Evolutionary conservation across 2,797 vertebrate genomes (phyloP).

Genomic region (Sylvilagus floridanus): DNA sequence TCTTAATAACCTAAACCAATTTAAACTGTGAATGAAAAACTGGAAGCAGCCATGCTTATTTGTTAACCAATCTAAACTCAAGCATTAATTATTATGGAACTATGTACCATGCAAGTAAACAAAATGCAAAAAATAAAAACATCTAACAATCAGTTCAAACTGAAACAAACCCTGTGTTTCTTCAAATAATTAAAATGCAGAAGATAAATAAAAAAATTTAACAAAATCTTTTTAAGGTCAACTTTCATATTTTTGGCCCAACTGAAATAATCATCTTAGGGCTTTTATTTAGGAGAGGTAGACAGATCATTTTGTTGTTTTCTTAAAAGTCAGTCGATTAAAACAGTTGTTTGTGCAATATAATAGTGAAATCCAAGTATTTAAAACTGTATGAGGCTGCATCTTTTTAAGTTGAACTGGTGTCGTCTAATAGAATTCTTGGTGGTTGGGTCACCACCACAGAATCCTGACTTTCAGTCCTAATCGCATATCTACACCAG

Average conservation of each 20-base stretch:
- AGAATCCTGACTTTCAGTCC: constrained; percentile 71
- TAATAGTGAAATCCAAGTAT: constrained; percentile 51
- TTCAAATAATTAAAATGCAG: constrained; percentile 51
- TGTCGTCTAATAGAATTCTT: constrained; percentile 70
- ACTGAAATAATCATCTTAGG: constrained; percentile 45
- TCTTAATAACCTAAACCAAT: constrained; percentile 74
- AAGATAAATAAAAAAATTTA: constrained; percentile 17
- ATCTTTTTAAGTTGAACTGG: constrained; percentile 48
- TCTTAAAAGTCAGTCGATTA: constrained; percentile 51
- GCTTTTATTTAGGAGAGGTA: neutral
- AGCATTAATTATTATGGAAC: constrained; percentile 64
- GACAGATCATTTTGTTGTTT: neutral
- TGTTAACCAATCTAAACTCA: constrained; percentile 62
- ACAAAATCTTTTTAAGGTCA: constrained; percentile 13
- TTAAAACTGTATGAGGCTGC: constrained; percentile 8
- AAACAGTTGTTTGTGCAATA: constrained; percentile 45
- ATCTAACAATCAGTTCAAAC: neutral
- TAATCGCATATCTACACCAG: constrained; percentile 63
- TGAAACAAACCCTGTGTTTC: neutral
- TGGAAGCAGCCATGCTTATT: constrained; percentile 59
- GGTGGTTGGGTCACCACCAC: constrained; percentile 62
- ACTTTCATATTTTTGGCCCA: neutral
- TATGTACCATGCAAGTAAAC: constrained; percentile 8
- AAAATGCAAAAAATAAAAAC: constrained; percentile 59
- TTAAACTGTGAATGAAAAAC: constrained; percentile 70